Evolutionary conservation across 1,140 invertebrate species (phyloP).

Genomic region (Colletes latitarsis): DNA sequence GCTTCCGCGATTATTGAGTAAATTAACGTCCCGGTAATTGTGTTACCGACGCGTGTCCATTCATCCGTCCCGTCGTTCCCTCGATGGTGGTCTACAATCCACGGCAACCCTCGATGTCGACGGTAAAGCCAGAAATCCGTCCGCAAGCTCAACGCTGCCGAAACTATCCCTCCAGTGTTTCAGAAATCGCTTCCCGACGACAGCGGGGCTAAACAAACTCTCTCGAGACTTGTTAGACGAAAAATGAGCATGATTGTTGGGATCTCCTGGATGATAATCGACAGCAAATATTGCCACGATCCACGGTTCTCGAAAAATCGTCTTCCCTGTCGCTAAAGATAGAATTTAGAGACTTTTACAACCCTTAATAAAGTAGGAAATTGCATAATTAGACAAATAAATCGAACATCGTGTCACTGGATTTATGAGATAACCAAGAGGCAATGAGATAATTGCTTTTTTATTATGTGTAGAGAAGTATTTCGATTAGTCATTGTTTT

Average conservation of each 20-base stretch:
- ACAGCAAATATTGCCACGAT: too few relatives aligned
- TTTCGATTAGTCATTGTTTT: too few relatives aligned
- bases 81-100: slow-evolving; percentile 5
- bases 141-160: slow-evolving; percentile 31
- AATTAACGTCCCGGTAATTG: slow-evolving; percentile 77
- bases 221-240: slow-evolving; percentile 55
- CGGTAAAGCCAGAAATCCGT: slow-evolving; percentile 17
- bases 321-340: too few relatives aligned
- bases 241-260: slow-evolving; percentile 12
- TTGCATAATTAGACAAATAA: too few relatives aligned
- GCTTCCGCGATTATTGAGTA: slow-evolving; percentile 78
- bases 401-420: too few relatives aligned
- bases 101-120: slow-evolving; percentile 14
- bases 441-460: too few relatives aligned
- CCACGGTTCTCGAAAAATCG: too few relatives aligned
- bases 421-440: too few relatives aligned
- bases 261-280: slow-evolving; percentile 1
- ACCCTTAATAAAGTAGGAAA: too few relatives aligned
- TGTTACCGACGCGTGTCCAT: slow-evolving; percentile 73
- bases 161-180: slow-evolving; percentile 15
- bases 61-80: slow-evolving; percentile 49
- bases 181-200: slow-evolving; percentile 5
- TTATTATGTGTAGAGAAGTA: too few relatives aligned
- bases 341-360: too few relatives aligned
- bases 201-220: slow-evolving; percentile 20